These are phyloP conservation scores for Myiozetetes cayanensis DNA, from an alignment of 2,113 vertebrate genomes.

Conservation along the genomic window DNA sequence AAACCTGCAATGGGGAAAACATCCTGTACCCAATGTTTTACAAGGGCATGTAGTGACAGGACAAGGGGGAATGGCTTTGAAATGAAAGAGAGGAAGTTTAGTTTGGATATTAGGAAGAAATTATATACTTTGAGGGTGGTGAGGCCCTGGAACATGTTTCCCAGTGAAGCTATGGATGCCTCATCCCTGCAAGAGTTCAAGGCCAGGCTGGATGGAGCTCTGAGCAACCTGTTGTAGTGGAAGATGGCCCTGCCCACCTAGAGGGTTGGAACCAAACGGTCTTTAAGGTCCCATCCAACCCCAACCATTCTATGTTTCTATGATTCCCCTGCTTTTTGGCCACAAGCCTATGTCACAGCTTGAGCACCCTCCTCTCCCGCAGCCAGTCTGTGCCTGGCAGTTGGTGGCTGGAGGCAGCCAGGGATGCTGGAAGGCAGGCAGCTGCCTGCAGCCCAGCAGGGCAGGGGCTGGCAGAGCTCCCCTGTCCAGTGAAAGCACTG, in stretches of 20 bases:
- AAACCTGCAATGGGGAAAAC: neutral
- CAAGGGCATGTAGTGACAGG: neutral
- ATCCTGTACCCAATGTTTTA: neutral
- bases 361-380: neutral
- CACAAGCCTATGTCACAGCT: neutral
- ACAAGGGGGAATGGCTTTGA: neutral
- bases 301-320: neutral
- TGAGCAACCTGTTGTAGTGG: neutral
- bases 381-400: neutral
- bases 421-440: neutral
- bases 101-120: neutral
- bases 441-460: neutral
- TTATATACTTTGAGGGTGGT: neutral
- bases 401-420: neutral
- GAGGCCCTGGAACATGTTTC: neutral
- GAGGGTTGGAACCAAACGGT: neutral
- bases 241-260: neutral
- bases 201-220: neutral
- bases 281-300: neutral
- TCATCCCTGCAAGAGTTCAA: neutral
- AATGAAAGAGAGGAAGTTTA: neutral
- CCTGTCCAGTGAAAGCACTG: neutral
- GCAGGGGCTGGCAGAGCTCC: fast-evolving
- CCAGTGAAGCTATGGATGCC: neutral
- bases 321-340: neutral